Evolutionary conservation across 1,140 invertebrate species (phyloP), one percentile per base, ranked within the genome.

Genomic region (Dolichoris vasculosae): DNA sequence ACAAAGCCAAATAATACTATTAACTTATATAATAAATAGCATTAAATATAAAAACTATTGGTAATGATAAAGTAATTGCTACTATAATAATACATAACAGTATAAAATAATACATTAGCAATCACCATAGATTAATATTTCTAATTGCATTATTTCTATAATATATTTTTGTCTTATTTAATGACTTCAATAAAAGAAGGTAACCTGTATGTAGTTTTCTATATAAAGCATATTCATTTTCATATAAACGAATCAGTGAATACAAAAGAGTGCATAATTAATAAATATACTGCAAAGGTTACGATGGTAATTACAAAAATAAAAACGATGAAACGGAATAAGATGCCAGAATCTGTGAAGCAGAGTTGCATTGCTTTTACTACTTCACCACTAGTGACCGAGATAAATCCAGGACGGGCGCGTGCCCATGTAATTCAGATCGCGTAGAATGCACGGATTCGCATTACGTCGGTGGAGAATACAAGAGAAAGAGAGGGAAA

Each of bases 401-500:
- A 67, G 82, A 84, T 67, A 83, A 88, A 87, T 88, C 71, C 80
- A 85, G 86, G 59, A 80, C 83, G 46, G 17, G 81, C 84, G 87
- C 85, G 86, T 89, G 79, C 46, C 32, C 85, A 77, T 87, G 88
- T 90, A 90, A 91, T 90, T 89, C 84, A 87, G 88, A 89, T 86
- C 78, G 77, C 35, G 83, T 87, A 86, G 82, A 89, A 87, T 90
- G 87, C 86, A 76, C n/a, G 89, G 89, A 90, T 87, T 91, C 89
- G 77, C 71, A 43, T 91, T 91, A 90, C 90, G 80, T 87, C 82
- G 82, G 80, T 69, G 77, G 76, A 20, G 63, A 59, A n/a, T 7
- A 81, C 77, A 83, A 73, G 86, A 82, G 73, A 86, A 38, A 79
- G 75, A 84, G 30, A 81, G 82, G 59, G 86, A 77, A 86, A 46